Evolutionary conservation across 2,797 vertebrate genomes (phyloP), one percentile per base, ranked within the genome.

Genomic region (Trachops cirrhosus): DNA sequence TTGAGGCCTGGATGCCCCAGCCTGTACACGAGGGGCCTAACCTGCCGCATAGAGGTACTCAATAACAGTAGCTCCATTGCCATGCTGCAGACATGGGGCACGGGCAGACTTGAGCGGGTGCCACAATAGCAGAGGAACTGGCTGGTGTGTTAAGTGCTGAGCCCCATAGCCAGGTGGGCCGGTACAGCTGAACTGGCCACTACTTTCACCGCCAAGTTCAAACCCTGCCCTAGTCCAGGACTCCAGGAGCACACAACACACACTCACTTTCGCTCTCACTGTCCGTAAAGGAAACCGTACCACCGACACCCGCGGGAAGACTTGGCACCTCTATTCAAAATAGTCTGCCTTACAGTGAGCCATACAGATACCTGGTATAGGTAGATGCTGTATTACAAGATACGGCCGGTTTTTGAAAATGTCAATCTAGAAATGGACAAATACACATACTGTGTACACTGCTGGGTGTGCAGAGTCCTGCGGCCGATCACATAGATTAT

Each of bases 351-450:
- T 77, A 44, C 6, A 44, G 10, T 39, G 34, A 29, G 52, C 14
- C 26, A 32, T 3, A n/a, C 11, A 77, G 16, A 85, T 71, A 54
- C n/a, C n/a, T n/a, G n/a, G 2, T 39, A 68, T 26, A 32, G 18
- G 37, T 52, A 89, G 34, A 73, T 62, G 39, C 59, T 85, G 0
- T 68, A 46, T 34, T n/a, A 83, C 5, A 64, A 39, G 19, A 18
- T 67, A 90, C 68, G 22, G 10, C 34, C 74, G 57, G 62, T 93
- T 96, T 90, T 48, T 48, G 39, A 73, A 91, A 88, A 85, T 37
- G 9, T 48, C 26, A 85, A 46, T 75, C 82, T 44, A 80, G 50
- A 95, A 89, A 86, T 75, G 21, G 71, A 83, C 39, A 80, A 37
- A 71, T 44, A 57, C n/a, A 83, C 26, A 67, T 32, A 15, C 12